Conservation (phyloP, 2,797 vertebrate genomes). For the Mormyrus proboscirostris region DNA sequence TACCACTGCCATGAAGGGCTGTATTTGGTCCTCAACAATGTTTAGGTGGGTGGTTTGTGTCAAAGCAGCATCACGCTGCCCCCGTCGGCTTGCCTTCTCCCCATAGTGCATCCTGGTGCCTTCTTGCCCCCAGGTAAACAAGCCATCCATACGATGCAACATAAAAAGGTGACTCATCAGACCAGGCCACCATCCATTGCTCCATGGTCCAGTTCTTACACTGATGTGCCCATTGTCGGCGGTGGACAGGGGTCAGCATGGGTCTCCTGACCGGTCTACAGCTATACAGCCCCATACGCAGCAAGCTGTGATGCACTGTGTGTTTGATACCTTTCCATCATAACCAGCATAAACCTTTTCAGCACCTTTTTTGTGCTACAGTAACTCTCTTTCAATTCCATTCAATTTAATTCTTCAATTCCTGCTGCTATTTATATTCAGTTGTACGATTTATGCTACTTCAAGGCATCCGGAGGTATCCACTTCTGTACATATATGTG, state of each 20-base stretch:
- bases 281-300: neutral
- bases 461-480: neutral
- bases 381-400: neutral
- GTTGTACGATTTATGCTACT: neutral
- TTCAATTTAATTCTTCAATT: neutral
- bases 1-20: neutral
- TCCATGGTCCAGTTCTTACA: neutral
- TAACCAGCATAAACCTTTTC: neutral
- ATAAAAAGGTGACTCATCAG: neutral
- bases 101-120: neutral
- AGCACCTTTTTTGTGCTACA: neutral
- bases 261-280: neutral
- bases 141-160: neutral
- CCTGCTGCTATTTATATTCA: neutral
- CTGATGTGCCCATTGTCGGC: no score
- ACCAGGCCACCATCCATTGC: neutral
- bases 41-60: neutral
- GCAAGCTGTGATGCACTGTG: neutral
- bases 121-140: neutral
- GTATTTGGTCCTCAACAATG: neutral
- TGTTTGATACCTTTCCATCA: neutral
- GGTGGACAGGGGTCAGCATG: neutral
- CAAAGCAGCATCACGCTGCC: neutral
- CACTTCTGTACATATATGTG: neutral
- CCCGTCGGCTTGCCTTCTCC: neutral